Evolutionary conservation across 2,888 invertebrate genomes (phyloP).

Genomic region (Ochropacha duplaris): DNA sequence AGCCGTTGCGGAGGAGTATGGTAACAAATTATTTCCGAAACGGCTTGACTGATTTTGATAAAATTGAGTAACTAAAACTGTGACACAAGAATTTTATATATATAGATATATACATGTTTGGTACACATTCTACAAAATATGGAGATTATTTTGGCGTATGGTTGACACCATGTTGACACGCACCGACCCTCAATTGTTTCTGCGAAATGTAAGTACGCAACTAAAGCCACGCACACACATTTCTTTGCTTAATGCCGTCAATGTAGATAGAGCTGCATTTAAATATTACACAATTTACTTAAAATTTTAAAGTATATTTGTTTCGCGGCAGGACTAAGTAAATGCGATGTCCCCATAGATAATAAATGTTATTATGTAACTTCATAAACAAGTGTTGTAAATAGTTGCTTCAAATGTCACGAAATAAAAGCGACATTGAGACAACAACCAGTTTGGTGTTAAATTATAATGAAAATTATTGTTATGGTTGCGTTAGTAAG

Average conservation of each 20-base stretch:
- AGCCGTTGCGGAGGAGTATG: too few species aligned
- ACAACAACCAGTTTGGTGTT: background rate
- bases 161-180: too few species aligned
- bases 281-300: slow-evolving; percentile 3
- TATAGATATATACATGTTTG: too few species aligned
- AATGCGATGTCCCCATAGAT: background rate
- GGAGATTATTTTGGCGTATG: too few species aligned
- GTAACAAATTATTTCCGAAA: too few species aligned
- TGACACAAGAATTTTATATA: too few species aligned
- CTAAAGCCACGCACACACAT: background rate
- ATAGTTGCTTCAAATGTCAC: background rate
- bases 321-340: background rate
- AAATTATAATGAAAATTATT: background rate
- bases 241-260: background rate
- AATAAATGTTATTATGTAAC: background rate
- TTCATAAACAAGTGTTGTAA: background rate
- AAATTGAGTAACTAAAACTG: too few species aligned
- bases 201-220: background rate
- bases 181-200: background rate
- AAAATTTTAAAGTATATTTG: background rate
- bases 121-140: too few species aligned
- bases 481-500: background rate
- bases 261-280: background rate
- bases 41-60: too few species aligned
- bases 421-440: background rate